phyloP scores from a whole-genome alignment of 2,888 invertebrate genomes.

The Apodemia zela region DNA sequence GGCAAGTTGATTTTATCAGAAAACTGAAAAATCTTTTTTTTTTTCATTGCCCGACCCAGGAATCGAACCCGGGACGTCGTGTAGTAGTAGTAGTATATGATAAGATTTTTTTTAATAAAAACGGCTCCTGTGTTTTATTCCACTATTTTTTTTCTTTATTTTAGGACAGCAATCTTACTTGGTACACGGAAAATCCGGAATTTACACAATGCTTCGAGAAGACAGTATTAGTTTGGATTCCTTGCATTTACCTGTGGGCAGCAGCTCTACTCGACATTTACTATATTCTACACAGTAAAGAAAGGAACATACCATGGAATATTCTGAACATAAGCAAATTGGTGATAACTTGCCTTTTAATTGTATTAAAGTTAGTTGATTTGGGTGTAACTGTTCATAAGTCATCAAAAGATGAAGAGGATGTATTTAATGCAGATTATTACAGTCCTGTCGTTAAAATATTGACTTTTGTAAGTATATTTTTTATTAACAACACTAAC shows the following conservation, averaged over 20 bases:
- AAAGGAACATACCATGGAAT: slow-evolving; percentile 89
- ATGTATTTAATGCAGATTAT: slow-evolving; percentile 85
- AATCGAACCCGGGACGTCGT: too few relatives aligned
- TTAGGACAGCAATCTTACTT: slow-evolving; percentile 88
- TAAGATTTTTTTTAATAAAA: too few relatives aligned
- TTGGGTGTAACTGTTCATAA: slow-evolving; percentile 82
- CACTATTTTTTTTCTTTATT: slow-evolving; percentile 41
- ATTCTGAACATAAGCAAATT: slow-evolving; percentile 86
- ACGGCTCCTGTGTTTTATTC: background rate
- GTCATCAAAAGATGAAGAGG: slow-evolving; percentile 66
- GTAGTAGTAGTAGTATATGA: too few relatives aligned
- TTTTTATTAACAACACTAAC: background rate
- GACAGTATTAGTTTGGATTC: slow-evolving; percentile 93
- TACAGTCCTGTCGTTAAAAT: slow-evolving; percentile 90
- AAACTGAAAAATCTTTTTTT: too few relatives aligned
- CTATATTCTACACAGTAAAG: slow-evolving; percentile 88
- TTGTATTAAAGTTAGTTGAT: slow-evolving; percentile 85
- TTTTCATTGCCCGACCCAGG: too few relatives aligned
- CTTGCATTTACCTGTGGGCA: slow-evolving; percentile 91
- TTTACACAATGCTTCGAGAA: slow-evolving; percentile 95
- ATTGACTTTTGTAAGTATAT: slow-evolving; percentile 88
- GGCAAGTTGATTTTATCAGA: too few relatives aligned
- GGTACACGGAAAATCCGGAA: slow-evolving; percentile 91
- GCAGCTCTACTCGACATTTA: slow-evolving; percentile 87
- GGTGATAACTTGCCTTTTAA: slow-evolving; percentile 81